phyloP scores from a whole-genome alignment of 2,113 vertebrate genomes.

The Ailurus styani region DNA sequence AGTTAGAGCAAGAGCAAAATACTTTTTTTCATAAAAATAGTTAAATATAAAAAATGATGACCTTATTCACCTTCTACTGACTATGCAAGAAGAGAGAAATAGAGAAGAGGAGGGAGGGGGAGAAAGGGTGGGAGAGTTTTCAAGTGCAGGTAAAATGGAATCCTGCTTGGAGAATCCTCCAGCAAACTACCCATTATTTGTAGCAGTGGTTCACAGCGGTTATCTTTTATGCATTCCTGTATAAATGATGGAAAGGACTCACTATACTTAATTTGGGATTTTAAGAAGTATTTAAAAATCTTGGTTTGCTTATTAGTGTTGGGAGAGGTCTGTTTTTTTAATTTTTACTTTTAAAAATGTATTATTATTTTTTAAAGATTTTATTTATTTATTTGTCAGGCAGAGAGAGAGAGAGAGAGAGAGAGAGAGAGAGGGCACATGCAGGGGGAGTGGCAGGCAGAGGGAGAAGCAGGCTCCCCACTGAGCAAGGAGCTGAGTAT shows the following conservation, averaged over 20 bases:
- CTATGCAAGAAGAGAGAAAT: fast-evolving
- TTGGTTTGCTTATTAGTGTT: background rate
- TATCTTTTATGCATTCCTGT: background rate
- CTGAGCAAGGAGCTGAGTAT: background rate
- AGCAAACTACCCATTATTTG: background rate
- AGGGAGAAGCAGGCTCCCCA: background rate
- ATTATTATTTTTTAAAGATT: background rate
- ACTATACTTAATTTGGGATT: background rate
- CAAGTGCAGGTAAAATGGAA: background rate
- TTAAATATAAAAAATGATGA: background rate
- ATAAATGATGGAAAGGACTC: background rate
- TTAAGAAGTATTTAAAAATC: background rate
- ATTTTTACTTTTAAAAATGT: background rate
- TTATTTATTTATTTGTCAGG: background rate
- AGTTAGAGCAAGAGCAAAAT: background rate
- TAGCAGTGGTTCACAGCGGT: background rate
- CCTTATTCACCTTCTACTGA: background rate
- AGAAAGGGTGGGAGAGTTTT: background rate
- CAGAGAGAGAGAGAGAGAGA: background rate
- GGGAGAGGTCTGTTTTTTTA: background rate
- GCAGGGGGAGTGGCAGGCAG: background rate
- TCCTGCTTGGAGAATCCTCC: background rate
- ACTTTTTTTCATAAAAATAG: background rate
- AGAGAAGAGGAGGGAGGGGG: no score
- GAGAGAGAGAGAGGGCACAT: background rate